phyloP scores from a whole-genome alignment of 2,888 invertebrate species.

The Meiosimyza decipiens region DNA sequence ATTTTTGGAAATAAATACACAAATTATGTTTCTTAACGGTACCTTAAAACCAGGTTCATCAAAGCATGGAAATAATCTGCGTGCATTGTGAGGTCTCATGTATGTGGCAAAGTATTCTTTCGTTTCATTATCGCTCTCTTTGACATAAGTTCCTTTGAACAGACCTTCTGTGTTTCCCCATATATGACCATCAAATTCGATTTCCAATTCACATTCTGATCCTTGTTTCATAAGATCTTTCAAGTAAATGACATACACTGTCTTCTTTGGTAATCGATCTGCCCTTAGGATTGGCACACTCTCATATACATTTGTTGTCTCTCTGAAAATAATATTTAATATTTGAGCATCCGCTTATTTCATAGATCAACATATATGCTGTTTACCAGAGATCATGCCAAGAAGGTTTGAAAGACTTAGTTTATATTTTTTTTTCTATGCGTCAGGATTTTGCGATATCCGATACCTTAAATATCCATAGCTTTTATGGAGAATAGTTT shows the following conservation, averaged over 20 bases:
- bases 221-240: conserved; percentile 71
- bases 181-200: conserved; percentile 75
- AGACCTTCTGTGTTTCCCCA: conserved; percentile 76
- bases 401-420: no score
- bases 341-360: neutral
- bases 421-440: no score
- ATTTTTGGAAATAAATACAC: neutral
- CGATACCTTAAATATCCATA: no score
- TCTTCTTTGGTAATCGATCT: conserved; percentile 72
- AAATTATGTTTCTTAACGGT: conserved; percentile 56
- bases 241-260: conserved; percentile 72
- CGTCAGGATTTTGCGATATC: no score
- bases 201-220: conserved; percentile 72
- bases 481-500: no score
- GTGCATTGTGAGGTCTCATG: conserved; percentile 78
- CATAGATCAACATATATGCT: neutral
- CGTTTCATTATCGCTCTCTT: conserved; percentile 64
- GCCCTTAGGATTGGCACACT: conserved; percentile 61
- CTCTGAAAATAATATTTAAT: conserved; percentile 21
- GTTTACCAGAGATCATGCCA: no score
- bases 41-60: conserved; percentile 83
- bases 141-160: conserved; percentile 74
- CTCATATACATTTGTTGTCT: conserved; percentile 42
- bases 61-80: conserved; percentile 84
- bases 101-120: conserved; percentile 75